Evolutionary conservation across 1,140 invertebrate genomes (phyloP).

Genomic region (Atopsyche davidsoni): DNA sequence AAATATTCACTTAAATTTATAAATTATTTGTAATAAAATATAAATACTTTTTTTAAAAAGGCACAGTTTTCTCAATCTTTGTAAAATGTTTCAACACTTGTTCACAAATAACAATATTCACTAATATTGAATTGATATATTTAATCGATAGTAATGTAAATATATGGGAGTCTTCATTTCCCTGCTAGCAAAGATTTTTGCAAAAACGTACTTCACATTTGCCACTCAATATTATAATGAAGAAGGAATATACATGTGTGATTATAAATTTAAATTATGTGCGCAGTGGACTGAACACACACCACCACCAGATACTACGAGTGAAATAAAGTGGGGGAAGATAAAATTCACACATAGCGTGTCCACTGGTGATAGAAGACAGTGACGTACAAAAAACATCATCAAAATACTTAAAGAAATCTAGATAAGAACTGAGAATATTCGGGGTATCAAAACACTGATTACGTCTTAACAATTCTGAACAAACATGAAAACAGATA

Average conservation of each 20-base stretch:
- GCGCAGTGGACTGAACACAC: conserved; percentile 19
- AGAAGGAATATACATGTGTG: conserved; percentile 12
- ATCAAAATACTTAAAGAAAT: conserved; percentile 16
- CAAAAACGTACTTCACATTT: conserved; percentile 12
- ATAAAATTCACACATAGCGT: conserved; percentile 3
- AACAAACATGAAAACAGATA: no score
- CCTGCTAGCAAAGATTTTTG: conserved; percentile 15
- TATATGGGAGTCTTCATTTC: conserved; percentile 13
- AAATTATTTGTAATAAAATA: no score
- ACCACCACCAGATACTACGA: neutral
- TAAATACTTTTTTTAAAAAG: no score
- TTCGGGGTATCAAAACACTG: conserved; percentile 19
- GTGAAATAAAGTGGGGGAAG: conserved; percentile 8
- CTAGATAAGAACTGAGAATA: conserved; percentile 16
- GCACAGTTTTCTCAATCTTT: no score
- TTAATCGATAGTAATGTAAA: conserved; percentile 8
- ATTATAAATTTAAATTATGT: conserved; percentile 30
- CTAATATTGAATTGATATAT: conserved; percentile 13
- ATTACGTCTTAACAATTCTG: neutral
- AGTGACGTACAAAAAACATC: conserved; percentile 18
- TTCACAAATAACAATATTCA: conserved; percentile 1
- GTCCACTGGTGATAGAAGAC: conserved; percentile 3
- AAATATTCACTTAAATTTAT: no score
- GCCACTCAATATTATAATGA: conserved; percentile 17
- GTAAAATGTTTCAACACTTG: no score